Evolutionary conservation across 2,888 invertebrate species (phyloP).

Genomic region (Dasypogon diadema): DNA sequence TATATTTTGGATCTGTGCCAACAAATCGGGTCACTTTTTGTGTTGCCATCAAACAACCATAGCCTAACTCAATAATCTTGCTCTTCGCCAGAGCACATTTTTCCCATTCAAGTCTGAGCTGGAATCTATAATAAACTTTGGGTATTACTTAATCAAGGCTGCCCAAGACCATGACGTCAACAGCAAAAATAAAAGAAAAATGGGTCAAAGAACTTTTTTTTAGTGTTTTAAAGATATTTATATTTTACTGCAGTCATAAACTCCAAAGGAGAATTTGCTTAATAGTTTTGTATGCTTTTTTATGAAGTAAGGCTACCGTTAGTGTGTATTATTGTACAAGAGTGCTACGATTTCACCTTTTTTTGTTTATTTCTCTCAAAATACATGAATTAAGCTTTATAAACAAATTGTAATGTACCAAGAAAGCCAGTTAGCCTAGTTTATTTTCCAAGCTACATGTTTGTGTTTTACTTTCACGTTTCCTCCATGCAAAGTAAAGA

Average conservation of each 20-base stretch:
- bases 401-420: not conserved
- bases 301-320: no score
- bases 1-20: slow-evolving; percentile 10
- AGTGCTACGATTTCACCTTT: not conserved
- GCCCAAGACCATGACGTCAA: slow-evolving; percentile 39
- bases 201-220: slow-evolving; percentile 18
- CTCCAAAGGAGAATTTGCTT: not conserved
- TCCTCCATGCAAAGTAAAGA: not conserved
- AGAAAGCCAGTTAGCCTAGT: not conserved
- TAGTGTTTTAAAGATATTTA: not conserved
- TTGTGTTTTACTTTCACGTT: not conserved
- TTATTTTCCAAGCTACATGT: not conserved
- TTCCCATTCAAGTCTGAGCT: not conserved
- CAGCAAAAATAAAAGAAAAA: slow-evolving; percentile 19
- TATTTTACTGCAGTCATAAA: not conserved
- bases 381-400: not conserved
- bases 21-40: slow-evolving; percentile 19
- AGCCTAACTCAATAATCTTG: slow-evolving; percentile 23
- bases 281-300: not conserved
- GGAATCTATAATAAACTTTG: slow-evolving; percentile 25
- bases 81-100: not conserved
- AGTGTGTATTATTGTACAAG: no score
- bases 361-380: slow-evolving; percentile 1
- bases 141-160: slow-evolving; percentile 15
- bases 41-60: not conserved